Conservation (phyloP, 2,797 vertebrate species). For the Leptatherina wallacei region DNA sequence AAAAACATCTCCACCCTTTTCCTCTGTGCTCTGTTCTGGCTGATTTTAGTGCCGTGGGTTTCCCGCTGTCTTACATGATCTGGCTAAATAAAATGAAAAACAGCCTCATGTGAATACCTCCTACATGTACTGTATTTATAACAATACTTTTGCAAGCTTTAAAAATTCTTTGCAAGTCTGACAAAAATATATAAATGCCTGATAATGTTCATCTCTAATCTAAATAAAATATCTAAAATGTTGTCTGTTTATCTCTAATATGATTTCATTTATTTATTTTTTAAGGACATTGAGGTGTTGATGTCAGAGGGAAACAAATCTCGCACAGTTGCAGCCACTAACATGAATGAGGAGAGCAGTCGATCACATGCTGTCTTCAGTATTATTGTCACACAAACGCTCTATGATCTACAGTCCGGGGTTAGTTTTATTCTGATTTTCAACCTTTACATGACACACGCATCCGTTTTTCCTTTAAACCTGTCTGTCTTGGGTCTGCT, state of each 20-base stretch:
- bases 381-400: constrained; percentile 96
- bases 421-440: constrained; percentile 76
- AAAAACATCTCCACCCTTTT: constrained; percentile 74
- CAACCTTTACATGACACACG: background rate
- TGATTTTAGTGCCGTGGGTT: constrained; percentile 55
- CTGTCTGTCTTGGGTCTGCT: constrained; percentile 22
- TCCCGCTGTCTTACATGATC: constrained; percentile 46
- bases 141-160: constrained; percentile 24
- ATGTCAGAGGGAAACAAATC: constrained; percentile 99
- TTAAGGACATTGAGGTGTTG: constrained; percentile 95
- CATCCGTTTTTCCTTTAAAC: background rate
- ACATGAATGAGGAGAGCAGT: constrained; percentile 99
- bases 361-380: constrained; percentile 97
- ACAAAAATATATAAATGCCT: background rate
- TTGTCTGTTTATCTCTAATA: background rate
- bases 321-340: constrained; percentile 96
- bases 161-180: background rate
- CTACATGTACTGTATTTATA: constrained; percentile 24
- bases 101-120: constrained; percentile 32
- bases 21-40: constrained; percentile 47
- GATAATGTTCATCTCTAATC: background rate
- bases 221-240: background rate
- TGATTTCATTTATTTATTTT: constrained; percentile 3
- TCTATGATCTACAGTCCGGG: constrained; percentile 92
- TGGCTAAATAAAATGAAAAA: constrained; percentile 40